Percentiles rank a stretch among this genome's conserved stretches.
These are phyloP conservation scores for Epizoanthus illoricatus DNA, from an alignment of 92 coral and sea anemone genomes.

Conservation along the genomic window DNA sequence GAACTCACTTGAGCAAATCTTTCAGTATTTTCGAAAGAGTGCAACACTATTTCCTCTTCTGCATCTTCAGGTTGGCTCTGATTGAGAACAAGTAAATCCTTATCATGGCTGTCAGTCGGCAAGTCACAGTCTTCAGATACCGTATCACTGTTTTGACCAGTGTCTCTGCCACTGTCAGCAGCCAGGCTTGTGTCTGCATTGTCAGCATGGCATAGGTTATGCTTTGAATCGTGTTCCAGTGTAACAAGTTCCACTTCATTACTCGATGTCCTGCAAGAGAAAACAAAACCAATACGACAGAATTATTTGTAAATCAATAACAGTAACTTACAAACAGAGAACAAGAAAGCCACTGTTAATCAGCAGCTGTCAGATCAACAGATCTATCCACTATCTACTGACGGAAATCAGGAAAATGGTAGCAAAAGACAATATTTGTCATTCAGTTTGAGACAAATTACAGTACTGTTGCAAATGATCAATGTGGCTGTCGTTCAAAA, in stretches of 20 bases:
- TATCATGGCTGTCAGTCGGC: not conserved
- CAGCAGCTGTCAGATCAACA: too few species aligned
- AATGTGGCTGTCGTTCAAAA: too few species aligned
- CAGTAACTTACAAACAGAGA: too few species aligned
- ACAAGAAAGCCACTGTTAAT: too few species aligned
- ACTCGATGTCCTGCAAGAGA: constrained; percentile 2
- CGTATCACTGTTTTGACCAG: not conserved
- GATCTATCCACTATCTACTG: too few species aligned
- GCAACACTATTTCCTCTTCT: not conserved
- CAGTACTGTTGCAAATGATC: too few species aligned
- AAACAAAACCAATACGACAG: not conserved
- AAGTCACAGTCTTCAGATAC: not conserved
- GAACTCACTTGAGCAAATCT: not conserved
- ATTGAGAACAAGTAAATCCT: not conserved
- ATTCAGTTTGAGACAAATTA: too few species aligned
- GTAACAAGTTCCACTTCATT: constrained; percentile 22
- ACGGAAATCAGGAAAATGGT: too few species aligned
- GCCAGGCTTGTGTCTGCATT: not conserved
- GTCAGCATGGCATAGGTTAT: not conserved
- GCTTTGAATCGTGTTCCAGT: not conserved
- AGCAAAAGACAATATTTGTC: too few species aligned
- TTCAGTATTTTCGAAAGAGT: not conserved
- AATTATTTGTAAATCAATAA: too few species aligned
- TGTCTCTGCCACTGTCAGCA: not conserved
- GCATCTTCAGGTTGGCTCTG: not conserved